A percentile compares a stretch with the other conserved stretches of the same genome.
phyloP scores from a whole-genome alignment of 2,888 invertebrate species.

The Amblyteles armatorius region DNA sequence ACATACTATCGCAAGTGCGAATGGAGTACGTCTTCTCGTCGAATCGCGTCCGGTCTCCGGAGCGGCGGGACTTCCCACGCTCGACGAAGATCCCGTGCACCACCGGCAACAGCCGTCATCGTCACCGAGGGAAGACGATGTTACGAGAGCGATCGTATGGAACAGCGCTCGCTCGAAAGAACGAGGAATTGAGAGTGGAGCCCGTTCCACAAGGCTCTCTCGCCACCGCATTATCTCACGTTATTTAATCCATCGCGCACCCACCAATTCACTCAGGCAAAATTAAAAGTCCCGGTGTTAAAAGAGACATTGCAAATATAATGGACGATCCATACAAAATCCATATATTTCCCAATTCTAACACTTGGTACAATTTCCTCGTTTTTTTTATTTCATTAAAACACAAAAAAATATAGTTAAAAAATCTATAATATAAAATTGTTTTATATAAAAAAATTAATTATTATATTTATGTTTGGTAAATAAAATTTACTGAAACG shows the following conservation, averaged over 20 bases:
- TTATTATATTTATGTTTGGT: not conserved
- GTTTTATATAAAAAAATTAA: not conserved
- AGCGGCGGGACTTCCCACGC: slow-evolving; percentile 51
- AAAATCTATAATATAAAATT: not conserved
- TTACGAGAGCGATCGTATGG: slow-evolving; percentile 45
- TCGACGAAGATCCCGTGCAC: slow-evolving; percentile 33
- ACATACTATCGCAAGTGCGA: slow-evolving; percentile 3
- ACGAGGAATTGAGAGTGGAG: slow-evolving; percentile 24
- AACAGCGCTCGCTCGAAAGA: slow-evolving; percentile 15
- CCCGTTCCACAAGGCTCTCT: not conserved
- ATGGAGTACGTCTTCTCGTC: slow-evolving; percentile 45
- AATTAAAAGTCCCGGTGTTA: slow-evolving; percentile 3
- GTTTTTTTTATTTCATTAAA: too few species aligned
- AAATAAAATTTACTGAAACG: not conserved
- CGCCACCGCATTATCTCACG: slow-evolving; percentile 23
- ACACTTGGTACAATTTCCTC: too few species aligned
- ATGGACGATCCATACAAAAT: too few species aligned
- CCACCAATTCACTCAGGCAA: not conserved
- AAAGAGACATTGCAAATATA: not conserved
- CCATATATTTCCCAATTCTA: too few species aligned
- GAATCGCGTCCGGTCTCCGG: slow-evolving; percentile 50
- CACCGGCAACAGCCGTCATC: slow-evolving; percentile 26
- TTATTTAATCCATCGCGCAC: slow-evolving; percentile 23
- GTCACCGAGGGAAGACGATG: slow-evolving; percentile 46
- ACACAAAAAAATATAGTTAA: too few species aligned